phyloP scores from a whole-genome alignment of 1,140 invertebrate species.

The Apis florea region DNA sequence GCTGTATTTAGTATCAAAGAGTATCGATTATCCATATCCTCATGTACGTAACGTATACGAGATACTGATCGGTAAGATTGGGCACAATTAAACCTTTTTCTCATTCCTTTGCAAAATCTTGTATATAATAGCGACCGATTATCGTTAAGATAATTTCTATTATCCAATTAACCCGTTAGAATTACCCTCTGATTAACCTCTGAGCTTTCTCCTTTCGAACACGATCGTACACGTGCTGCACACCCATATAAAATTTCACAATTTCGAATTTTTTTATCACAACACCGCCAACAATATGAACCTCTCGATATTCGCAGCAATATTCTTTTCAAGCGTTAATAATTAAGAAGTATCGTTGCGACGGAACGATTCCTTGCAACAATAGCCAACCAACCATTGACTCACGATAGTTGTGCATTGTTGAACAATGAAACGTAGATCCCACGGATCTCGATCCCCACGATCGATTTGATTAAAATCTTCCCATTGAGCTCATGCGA shows the following conservation, averaged over 20 bases:
- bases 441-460: not conserved
- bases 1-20: no score
- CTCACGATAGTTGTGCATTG: not conserved
- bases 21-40: no score
- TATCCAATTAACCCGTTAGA: not conserved
- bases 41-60: no score
- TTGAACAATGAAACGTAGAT: constrained; percentile 36
- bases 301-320: not conserved
- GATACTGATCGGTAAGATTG: no score
- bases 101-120: not conserved
- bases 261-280: not conserved
- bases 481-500: constrained; percentile 35
- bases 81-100: no score
- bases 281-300: not conserved
- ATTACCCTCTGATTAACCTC: not conserved
- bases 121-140: not conserved
- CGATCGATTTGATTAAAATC: constrained; percentile 46
- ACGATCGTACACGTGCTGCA: no score
- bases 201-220: not conserved
- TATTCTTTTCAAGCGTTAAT: not conserved
- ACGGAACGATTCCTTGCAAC: not conserved
- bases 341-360: not conserved
- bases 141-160: not conserved
- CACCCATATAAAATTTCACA: not conserved
- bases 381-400: not conserved